These are phyloP conservation scores for Zonitis immaculata DNA, from an alignment of 2,888 invertebrate species.

Conservation along the genomic window DNA sequence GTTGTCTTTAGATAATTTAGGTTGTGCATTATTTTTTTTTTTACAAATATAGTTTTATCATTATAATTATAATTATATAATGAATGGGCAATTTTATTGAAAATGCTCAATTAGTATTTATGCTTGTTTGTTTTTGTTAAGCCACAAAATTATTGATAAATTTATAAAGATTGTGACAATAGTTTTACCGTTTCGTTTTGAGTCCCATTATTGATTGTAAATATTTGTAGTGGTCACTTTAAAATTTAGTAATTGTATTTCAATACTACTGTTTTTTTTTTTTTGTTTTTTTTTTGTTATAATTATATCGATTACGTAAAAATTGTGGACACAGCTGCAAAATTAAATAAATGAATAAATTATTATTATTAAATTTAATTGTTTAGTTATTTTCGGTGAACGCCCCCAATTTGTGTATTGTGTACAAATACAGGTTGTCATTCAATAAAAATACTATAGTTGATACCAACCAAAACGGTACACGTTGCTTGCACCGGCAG, in stretches of 20 bases:
- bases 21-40: neutral
- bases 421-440: too few relatives aligned
- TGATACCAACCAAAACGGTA: too few relatives aligned
- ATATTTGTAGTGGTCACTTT: conserved; percentile 36
- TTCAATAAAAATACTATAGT: too few relatives aligned
- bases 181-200: too few relatives aligned
- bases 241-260: conserved; percentile 35
- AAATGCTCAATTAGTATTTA: conserved; percentile 26
- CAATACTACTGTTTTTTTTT: too few relatives aligned
- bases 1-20: neutral
- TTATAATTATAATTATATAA: conserved; percentile 12
- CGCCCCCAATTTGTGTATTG: too few relatives aligned
- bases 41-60: conserved; percentile 7
- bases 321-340: conserved; percentile 41
- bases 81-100: conserved; percentile 22
- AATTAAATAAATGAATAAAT: conserved; percentile 37
- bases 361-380: too few relatives aligned
- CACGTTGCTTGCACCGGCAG: too few relatives aligned
- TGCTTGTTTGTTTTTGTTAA: conserved; percentile 15
- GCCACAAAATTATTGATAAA: conserved; percentile 33
- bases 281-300: conserved; percentile 34
- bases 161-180: conserved; percentile 38
- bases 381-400: too few relatives aligned
- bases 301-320: conserved; percentile 33
- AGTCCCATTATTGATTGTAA: conserved; percentile 38